Base-by-base conservation (phyloP, 2,888 invertebrate genomes). In the Adela reaumurella region DNA sequence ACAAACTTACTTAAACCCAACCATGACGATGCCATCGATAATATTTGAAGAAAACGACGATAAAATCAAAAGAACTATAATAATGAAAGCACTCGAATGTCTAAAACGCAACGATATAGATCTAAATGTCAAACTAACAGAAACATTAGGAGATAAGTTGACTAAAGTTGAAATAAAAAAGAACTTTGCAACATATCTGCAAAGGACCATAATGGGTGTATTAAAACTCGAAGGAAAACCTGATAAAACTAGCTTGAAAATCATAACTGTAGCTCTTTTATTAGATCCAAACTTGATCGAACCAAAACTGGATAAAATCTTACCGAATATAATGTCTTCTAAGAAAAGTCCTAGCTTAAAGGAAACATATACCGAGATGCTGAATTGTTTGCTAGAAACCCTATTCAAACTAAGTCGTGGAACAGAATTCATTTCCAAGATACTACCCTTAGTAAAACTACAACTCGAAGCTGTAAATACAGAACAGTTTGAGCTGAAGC, bases 391-490 rank as follows among this genome's bases (percentile, higher is more conserved):
- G 18, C 41, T 78, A n/a, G 70, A 76, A 59, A 71, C 64, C 19
- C 53, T 74, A 17, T 80, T 74, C 50, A 79, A 79, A 64, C 52
- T 79, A 1, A 76, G 78, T 49, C 61, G 69, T 54, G 79, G 79
- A 0, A 64, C 62, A 4, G 53, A 59, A 17, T 80, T 79, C 55
- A 45, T 79, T 1, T 65, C 59, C 28, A 65, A 72, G 60, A 67
- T 78, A 47, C 59, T 80, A 58, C 72, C 76, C 54, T 57, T 60
- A 18, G 51, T 78, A 5, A 77, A 74, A 59, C 47, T 56, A 1
- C 55, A 59, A 55, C 62, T 79, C 46, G 74, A 77, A 58, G 57
- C 61, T 50, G 49, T 59, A 53, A 70, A 79, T 56, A 64, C 65
- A 47, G 73, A 70, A 4, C 74, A 74, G 43, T 64, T 64, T 57